Evolutionary conservation across 2,888 invertebrate genomes (phyloP), one percentile per base, ranked within the genome.

Genomic region (Drosophila helvetica): DNA sequence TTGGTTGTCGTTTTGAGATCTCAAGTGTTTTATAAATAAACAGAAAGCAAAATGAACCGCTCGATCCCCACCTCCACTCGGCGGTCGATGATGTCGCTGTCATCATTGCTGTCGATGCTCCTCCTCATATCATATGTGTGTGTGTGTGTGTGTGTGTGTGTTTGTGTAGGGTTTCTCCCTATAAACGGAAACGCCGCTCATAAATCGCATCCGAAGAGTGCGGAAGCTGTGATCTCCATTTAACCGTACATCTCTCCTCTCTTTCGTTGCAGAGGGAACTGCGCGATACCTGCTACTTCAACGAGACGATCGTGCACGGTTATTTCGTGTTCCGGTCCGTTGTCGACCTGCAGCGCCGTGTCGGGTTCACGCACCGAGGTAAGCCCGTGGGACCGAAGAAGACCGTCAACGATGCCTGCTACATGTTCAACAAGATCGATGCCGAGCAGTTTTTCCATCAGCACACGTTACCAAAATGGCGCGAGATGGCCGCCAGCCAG

Each of bases 281-380:
- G 81, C 88, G 89, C 86, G 90, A 89, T 82, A 90, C 91, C 90
- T 92, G 92, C 91, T 91, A 92, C 82, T 92, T 92, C 91, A 91
- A 90, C 89, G 92, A 92, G 85, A 89, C 90, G 74, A 91, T 92
- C 79, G 89, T 89, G 68, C 90, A 90, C 89, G 92, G 92, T 90
- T 91, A 91, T 90, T 91, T 90, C 89, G 91, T 91, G 79, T 92
- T 90, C 88, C 89, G 90, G 72, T 91, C 92, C 77, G 89, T 90
- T 77, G 86, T 91, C 89, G 90, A 92, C 89, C 84, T 86, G 77
- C 87, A 89, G 83, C 91, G 91, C 78, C 91, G 91, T 74, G 90
- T 92, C 84, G 92, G 91, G 77, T 92, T 92, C 89, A 92, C 91
- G 78, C 90, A 89, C 78, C 90, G 90, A 90, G 92, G 92, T 91